These are phyloP conservation scores for Eumacrocentrus americanus DNA, from an alignment of 2,888 invertebrate species.

Conservation along the genomic window DNA sequence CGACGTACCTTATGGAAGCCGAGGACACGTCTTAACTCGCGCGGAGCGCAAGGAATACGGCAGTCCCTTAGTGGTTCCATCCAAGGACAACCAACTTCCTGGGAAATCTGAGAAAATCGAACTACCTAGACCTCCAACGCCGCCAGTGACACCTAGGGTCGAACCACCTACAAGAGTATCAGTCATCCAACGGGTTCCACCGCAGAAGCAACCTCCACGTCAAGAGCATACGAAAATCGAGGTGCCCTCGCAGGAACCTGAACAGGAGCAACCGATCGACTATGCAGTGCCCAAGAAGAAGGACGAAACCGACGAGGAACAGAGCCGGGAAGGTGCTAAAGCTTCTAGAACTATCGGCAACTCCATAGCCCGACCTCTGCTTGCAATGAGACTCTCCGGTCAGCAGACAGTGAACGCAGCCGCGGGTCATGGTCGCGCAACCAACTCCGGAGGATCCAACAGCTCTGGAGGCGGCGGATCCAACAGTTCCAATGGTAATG, in stretches of 20 bases:
- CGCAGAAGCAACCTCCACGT: conserved; percentile 52
- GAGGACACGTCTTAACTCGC: conserved; percentile 78
- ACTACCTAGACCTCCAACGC: conserved; percentile 63
- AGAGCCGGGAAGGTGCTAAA: conserved; percentile 64
- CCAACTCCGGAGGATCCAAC: conserved; percentile 58
- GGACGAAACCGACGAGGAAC: conserved; percentile 71
- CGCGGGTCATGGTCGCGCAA: conserved; percentile 78
- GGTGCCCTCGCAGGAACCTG: conserved; percentile 59
- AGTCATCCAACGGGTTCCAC: conserved; percentile 82
- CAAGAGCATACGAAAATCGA: conserved; percentile 56
- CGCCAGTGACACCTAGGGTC: conserved; percentile 67
- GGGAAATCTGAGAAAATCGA: conserved; percentile 60
- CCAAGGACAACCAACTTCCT: conserved; percentile 71
- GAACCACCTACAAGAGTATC: conserved; percentile 76
- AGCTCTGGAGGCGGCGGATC: conserved; percentile 34
- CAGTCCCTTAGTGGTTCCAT: conserved; percentile 64
- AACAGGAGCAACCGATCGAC: conserved; percentile 86
- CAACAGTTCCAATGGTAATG: conserved; percentile 22
- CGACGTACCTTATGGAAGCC: conserved; percentile 81
- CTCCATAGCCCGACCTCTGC: conserved; percentile 55
- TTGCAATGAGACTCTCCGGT: conserved; percentile 56
- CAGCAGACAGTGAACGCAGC: conserved; percentile 63
- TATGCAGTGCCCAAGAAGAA: conserved; percentile 85
- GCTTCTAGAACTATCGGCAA: conserved; percentile 54
- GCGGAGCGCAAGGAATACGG: conserved; percentile 81